Percentiles rank a stretch among this genome's conserved stretches.
These are phyloP conservation scores for Polietes domitor DNA, from an alignment of 2,888 invertebrate species.

Conservation along the genomic window DNA sequence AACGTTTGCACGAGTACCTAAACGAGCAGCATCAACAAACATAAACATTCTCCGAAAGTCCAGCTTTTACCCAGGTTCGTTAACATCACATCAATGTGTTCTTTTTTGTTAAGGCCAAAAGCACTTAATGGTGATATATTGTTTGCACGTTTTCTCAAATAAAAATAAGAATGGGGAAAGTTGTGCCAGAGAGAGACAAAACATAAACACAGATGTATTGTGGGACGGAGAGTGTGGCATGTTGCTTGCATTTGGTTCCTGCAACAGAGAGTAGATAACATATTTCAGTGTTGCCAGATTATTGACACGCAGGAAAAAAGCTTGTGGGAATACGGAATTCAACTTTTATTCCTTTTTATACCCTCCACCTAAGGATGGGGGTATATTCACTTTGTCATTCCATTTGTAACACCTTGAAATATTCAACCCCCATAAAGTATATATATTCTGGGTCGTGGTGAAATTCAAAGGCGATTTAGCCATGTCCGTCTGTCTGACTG, in stretches of 20 bases:
- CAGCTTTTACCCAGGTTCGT: slow-evolving; percentile 49
- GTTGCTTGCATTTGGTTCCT: background rate
- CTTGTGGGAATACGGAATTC: too few relatives aligned
- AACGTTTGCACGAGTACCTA: background rate
- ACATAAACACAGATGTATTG: slow-evolving; percentile 24
- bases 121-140: slow-evolving; percentile 11
- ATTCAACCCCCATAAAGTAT: too few relatives aligned
- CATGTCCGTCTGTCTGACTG: too few relatives aligned
- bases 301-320: too few relatives aligned
- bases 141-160: slow-evolving; percentile 40
- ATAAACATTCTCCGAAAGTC: background rate
- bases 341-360: too few relatives aligned
- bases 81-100: slow-evolving; percentile 52
- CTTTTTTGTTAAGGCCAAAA: slow-evolving; percentile 15
- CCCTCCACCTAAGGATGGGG: too few relatives aligned
- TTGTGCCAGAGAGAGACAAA: slow-evolving; percentile 22
- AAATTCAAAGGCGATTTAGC: too few relatives aligned
- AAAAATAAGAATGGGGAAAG: slow-evolving; percentile 16
- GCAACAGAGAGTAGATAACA: background rate
- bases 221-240: background rate
- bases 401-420: too few relatives aligned
- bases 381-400: too few relatives aligned
- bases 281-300: background rate
- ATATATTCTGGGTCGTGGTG: too few relatives aligned
- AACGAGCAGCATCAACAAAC: background rate